These are phyloP conservation scores for Suncus etruscus DNA, from an alignment of 2,113 vertebrate species.

Conservation along the genomic window DNA sequence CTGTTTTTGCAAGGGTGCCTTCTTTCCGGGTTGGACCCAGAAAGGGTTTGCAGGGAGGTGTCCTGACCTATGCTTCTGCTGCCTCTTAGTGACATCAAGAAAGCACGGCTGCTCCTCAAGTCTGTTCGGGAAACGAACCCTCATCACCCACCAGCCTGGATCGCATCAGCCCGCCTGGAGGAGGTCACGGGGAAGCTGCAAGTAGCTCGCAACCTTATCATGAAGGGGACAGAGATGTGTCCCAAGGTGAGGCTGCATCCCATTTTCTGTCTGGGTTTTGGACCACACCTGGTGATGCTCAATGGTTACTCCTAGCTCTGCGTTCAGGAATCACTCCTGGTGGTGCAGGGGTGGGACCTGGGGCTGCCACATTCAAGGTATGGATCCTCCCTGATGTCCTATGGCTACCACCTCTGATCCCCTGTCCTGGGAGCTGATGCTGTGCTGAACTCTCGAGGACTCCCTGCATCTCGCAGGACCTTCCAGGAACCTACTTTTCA, in stretches of 20 bases:
- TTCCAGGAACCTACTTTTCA: no score
- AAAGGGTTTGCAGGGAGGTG: rapidly evolving
- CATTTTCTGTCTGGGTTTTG: background rate
- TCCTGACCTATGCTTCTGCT: background rate
- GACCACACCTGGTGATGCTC: no score
- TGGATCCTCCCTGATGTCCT: no score
- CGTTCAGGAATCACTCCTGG: no score
- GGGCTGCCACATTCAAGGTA: no score
- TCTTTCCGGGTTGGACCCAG: background rate
- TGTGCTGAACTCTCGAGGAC: no score
- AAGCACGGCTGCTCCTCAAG: constrained; percentile 96
- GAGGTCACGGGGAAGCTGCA: constrained; percentile 98
- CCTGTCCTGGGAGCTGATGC: no score
- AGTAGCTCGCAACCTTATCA: constrained; percentile 97
- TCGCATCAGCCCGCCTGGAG: constrained; percentile 97
- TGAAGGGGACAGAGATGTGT: constrained; percentile 99
- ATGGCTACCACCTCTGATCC: no score
- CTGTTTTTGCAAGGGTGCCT: background rate
- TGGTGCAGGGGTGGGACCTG: no score
- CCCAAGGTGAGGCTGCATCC: constrained; percentile 91
- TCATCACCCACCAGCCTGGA: constrained; percentile 98
- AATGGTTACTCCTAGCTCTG: no score
- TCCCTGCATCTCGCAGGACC: no score
- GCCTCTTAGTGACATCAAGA: constrained; percentile 96
- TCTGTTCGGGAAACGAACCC: constrained; percentile 99